Conservation (phyloP, 1,140 invertebrate species). For the Zaprionus camerounensis region DNA sequence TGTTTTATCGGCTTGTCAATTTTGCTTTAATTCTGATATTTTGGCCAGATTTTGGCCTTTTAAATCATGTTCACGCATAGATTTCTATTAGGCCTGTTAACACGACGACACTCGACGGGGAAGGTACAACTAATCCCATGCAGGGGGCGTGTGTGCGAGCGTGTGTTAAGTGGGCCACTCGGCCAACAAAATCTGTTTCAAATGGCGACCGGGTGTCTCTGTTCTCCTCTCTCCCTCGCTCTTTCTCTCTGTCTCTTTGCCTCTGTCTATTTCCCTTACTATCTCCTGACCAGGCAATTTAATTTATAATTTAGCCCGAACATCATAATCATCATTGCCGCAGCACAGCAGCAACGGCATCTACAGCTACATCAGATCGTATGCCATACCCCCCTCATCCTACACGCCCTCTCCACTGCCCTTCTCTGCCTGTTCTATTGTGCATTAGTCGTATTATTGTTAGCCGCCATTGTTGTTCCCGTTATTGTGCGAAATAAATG, state of each 20-base stretch:
- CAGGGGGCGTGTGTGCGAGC: not conserved
- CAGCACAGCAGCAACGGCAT: conserved; percentile 3
- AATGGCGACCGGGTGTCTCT: conserved; percentile 16
- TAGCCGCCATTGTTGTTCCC: conserved; percentile 48
- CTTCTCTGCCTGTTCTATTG: conserved; percentile 36
- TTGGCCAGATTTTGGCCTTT: conserved; percentile 10
- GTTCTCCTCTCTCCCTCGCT: not conserved
- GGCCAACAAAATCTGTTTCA: conserved; percentile 45
- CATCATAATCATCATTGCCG: conserved; percentile 29
- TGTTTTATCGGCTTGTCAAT: conserved; percentile 6
- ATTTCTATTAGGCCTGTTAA: conserved; percentile 49
- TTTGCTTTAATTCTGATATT: conserved; percentile 25
- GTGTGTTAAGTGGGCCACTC: conserved; percentile 48
- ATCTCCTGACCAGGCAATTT: conserved; percentile 31
- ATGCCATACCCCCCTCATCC: not conserved
- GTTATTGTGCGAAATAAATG: conserved; percentile 81
- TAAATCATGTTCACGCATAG: conserved; percentile 52
- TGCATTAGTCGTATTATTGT: conserved; percentile 66
- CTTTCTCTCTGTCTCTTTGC: not conserved
- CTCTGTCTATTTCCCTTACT: not conserved
- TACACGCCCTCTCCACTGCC: not conserved
- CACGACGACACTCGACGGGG: conserved; percentile 10
- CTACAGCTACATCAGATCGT: conserved; percentile 3
- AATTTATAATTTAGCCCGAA: conserved; percentile 55
- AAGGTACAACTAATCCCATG: conserved; percentile 45